Evolutionary conservation across 2,797 vertebrate species (phyloP).

Genomic region (Monodelphis domestica): DNA sequence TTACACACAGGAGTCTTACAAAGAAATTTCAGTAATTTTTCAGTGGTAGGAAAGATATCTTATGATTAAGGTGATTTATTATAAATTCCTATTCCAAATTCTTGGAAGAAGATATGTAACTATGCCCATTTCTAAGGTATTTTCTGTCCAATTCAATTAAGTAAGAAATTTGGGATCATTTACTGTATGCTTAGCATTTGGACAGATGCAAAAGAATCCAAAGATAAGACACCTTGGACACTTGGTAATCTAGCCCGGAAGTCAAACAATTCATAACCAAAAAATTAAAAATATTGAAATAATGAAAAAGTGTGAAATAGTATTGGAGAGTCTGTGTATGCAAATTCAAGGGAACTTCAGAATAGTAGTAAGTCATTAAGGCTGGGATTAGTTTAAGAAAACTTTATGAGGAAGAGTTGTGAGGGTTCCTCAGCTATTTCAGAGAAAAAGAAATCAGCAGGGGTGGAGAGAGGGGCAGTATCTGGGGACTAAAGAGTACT

Average conservation of each 20-base stretch:
- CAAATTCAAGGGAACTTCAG: not conserved
- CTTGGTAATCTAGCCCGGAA: not conserved
- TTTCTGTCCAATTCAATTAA: not conserved
- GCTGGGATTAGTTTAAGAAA: not conserved
- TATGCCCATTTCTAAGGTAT: constrained; percentile 42
- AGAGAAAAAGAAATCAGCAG: not conserved
- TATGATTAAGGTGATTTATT: not conserved
- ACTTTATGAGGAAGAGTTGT: not conserved
- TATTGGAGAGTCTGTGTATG: not conserved
- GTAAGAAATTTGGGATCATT: not conserved
- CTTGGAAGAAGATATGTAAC: constrained; percentile 5
- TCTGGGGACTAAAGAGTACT: not conserved
- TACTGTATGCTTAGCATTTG: not conserved
- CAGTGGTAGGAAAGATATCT: not conserved
- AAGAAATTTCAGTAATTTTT: not conserved
- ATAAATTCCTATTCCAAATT: not conserved
- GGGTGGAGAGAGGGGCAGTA: not conserved
- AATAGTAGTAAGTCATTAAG: not conserved
- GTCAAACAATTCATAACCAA: not conserved
- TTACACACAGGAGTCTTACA: not conserved
- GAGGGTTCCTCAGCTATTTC: not conserved
- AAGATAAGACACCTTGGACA: not conserved
- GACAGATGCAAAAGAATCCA: not conserved
- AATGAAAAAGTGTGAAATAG: not conserved
- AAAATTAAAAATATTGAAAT: not conserved